Base-by-base conservation (phyloP, 2,888 invertebrate genomes). In the Synanthedon myopaeformis region DNA sequence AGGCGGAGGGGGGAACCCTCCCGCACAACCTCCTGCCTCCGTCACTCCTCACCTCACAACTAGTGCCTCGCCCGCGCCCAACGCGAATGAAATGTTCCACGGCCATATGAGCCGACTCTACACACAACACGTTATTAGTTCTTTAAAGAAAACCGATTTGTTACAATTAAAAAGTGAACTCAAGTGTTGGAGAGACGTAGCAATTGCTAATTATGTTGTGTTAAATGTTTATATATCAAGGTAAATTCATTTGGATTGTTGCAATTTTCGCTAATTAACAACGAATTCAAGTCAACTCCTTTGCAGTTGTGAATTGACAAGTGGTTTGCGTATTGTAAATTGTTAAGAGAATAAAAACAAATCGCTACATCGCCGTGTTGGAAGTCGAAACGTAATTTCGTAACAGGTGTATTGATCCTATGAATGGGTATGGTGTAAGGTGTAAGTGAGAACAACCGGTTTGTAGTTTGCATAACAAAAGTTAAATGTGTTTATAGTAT, bases 21-120 rank as follows among this genome's bases (percentile, higher is more conserved):
- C 78, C 74, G 75, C 77, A 79, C 82, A 80, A 74, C 82, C 82
- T 81, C 75, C 76, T 72, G 71, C 76, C 79, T 77, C 72, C 76
- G 70, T 65, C 76, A 72, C 72, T 73, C 69, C 66, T 68, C 75
- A 67, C 74, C 66, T 68, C 75, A 67, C 74, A 52, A 55, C 61
- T 66, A 81, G 78, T 76, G 74, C 74, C 76, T 77, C 79, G 71
- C 72, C 69, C 63, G 81, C 79, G 77, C 77, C 72, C 69, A 75
- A 67, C 62, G 65, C 57, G 67, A 65, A 68, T 67, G 67, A 63
- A 65, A 74, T 70, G 73, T 71, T 69, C 66, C 11, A 17, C 54
- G 23, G 49, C 14, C 51, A 51, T 23, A 42, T 19, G 42, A 35
- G 10, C 11, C 17, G 53, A 55, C 58, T 61, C 62, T 61, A 63